A percentile compares a stretch with the other conserved stretches of the same genome.
phyloP scores from a whole-genome alignment of 2,888 invertebrate genomes.

The Stictocephala bisonia region DNA sequence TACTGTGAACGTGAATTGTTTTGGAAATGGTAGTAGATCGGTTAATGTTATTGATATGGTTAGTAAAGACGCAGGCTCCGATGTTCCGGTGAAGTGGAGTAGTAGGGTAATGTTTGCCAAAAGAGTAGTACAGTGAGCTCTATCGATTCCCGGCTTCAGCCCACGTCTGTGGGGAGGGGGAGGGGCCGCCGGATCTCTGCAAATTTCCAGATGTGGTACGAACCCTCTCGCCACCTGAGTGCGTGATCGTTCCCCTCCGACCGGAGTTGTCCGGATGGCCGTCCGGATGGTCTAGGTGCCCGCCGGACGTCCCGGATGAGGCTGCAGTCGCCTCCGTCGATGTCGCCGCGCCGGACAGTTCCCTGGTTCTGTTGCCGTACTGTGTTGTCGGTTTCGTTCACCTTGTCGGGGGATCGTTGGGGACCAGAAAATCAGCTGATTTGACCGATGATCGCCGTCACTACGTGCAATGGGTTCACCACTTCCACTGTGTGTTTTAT shows the following conservation, averaged over 20 bases:
- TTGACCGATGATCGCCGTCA: too few species aligned
- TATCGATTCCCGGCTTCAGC: constrained; percentile 28
- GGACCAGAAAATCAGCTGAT: too few species aligned
- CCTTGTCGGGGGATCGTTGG: too few species aligned
- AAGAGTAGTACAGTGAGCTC: constrained; percentile 14
- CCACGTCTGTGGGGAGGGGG: not conserved
- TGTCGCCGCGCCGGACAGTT: too few species aligned
- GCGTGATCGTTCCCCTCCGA: too few species aligned
- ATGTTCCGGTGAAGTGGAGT: not conserved
- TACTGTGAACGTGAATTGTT: not conserved
- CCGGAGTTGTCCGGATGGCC: too few species aligned
- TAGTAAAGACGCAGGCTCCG: constrained; percentile 8
- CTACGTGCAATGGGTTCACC: too few species aligned
- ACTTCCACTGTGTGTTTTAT: too few species aligned
- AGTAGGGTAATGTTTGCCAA: constrained; percentile 10
- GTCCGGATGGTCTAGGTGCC: not conserved
- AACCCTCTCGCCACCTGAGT: not conserved
- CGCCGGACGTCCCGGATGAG: not conserved
- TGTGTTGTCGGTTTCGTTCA: too few species aligned
- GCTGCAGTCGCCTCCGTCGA: too few species aligned
- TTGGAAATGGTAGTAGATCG: not conserved
- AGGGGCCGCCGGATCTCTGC: constrained; percentile 27
- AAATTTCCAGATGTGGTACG: constrained; percentile 38
- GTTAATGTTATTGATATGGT: not conserved
- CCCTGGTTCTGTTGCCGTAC: too few species aligned